Base-by-base conservation (phyloP, 2,888 invertebrate species). In the Scaptomyza caliginosa region DNA sequence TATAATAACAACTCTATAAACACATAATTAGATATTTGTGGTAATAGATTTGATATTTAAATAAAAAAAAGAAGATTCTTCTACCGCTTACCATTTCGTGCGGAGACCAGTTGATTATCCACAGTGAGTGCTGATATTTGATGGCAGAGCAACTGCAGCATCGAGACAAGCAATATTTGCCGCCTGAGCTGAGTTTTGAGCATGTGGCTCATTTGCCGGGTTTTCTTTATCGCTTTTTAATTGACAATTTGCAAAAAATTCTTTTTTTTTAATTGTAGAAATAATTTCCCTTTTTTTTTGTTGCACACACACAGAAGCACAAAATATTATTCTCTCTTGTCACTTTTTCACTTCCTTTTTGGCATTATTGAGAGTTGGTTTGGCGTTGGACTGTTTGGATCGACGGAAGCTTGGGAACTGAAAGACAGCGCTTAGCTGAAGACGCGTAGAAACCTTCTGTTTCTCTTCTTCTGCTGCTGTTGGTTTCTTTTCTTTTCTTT, bases 41-140 rank as follows among this genome's bases (percentile, higher is more conserved):
- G 34, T 56, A 43, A 63, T 48, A n/a, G 50, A 17, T 28, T 28
- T 45, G 39, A 19, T 16, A 8, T n/a, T 17, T 32, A 32, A 23
- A 7, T n/a, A 26, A 8, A 23, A 17, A 28, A 24, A 19, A 13
- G 3, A 4, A 3, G 3, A 21, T 21, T 21, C 4, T 21, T 3
- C 4, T 4, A 4, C 8, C 2, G 19, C 91, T 90, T 74, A 91
- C 91, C 91, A 90, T 90, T 91, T 80, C 90, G 82, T 17, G 90
- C 89, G 30, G 91, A 89, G 43, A 91, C 90, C 67, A 91, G 77
- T 74, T 90, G 90, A 75, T 91, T 91, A 76, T 91, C 91, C 77
- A 91, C 91, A 13, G 89, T 90, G 56, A 91, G 67, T 3, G 82
- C 68, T 3, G 43, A 45, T 16, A 74, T 24, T 24, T 10, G 36